Conservation (phyloP, 2,113 vertebrate genomes). For the Mirza zaza region DNA sequence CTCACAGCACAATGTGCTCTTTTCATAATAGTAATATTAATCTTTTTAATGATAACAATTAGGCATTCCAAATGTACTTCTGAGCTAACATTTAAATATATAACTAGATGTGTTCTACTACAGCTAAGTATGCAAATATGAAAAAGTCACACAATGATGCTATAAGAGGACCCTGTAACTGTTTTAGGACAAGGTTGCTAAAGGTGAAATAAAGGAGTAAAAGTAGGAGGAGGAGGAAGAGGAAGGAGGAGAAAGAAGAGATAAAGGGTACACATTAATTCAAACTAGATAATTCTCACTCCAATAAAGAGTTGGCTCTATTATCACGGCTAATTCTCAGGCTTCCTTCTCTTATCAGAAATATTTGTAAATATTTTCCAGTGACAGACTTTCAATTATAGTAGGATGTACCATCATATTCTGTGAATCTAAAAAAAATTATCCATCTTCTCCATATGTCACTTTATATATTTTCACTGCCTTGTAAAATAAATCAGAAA, state of each 20-base stretch:
- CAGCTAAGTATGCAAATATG: neutral
- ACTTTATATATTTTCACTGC: neutral
- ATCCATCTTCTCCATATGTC: neutral
- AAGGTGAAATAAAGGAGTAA: neutral
- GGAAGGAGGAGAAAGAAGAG: no score
- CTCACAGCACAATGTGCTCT: neutral
- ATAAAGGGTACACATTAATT: neutral
- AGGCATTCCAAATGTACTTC: neutral
- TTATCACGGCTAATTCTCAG: neutral
- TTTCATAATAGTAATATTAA: neutral
- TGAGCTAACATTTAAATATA: neutral
- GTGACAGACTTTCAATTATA: neutral
- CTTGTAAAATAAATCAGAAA: constrained; percentile 28
- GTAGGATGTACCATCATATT: neutral
- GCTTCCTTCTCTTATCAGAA: no score
- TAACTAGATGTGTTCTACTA: neutral
- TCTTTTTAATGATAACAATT: constrained; percentile 38
- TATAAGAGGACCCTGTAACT: neutral
- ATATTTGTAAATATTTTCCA: neutral
- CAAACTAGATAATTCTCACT: neutral
- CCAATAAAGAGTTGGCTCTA: neutral
- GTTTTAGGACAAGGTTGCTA: neutral
- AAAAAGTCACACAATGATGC: neutral
- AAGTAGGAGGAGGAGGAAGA: fast-evolving
- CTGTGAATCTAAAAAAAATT: neutral